Evolutionary conservation across 2,888 invertebrate species (phyloP).

Genomic region (Agriotes lineatus): DNA sequence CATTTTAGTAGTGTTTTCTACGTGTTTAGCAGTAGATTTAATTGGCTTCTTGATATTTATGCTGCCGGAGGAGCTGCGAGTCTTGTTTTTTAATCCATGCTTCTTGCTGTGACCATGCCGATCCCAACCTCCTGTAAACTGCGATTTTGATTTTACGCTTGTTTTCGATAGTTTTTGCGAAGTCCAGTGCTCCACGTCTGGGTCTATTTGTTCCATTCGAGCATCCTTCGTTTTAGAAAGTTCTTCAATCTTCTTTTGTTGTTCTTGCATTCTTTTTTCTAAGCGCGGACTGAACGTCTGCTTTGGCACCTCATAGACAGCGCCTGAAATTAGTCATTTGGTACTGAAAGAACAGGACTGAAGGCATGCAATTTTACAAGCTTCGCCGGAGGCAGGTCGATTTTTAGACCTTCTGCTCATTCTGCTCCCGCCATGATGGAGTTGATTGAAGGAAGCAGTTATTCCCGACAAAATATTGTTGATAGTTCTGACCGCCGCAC

Average conservation of each 20-base stretch:
- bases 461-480: conserved; percentile 63
- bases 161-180: neutral
- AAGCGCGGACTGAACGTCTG: conserved; percentile 15
- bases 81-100: conserved; percentile 2
- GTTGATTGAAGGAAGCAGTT: conserved; percentile 62
- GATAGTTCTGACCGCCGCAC: conserved; percentile 61
- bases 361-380: no score
- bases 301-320: neutral
- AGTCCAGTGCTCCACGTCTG: neutral
- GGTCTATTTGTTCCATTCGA: neutral
- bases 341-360: neutral
- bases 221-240: neutral
- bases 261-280: neutral
- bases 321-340: neutral
- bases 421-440: neutral
- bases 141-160: conserved; percentile 39
- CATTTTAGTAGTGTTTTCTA: conserved; percentile 44
- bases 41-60: conserved; percentile 39
- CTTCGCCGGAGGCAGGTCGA: no score
- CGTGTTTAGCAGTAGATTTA: conserved; percentile 46
- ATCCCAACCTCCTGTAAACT: neutral
- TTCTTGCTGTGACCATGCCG: neutral
- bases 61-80: conserved; percentile 41
- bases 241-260: conserved; percentile 18
- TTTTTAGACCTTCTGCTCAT: neutral